These are phyloP conservation scores for Altica lythri DNA, from an alignment of 2,888 invertebrate genomes.

Conservation along the genomic window DNA sequence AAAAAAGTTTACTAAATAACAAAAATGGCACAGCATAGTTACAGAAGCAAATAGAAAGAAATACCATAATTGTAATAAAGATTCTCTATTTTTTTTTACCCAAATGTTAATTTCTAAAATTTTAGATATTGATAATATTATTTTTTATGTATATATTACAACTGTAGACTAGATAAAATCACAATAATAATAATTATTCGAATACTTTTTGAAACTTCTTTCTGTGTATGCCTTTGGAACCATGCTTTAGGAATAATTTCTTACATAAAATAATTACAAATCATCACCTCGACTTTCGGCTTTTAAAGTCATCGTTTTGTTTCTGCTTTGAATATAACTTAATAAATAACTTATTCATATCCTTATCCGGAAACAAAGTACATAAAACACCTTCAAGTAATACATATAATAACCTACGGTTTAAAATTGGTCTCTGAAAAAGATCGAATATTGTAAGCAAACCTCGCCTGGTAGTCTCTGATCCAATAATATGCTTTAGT, in stretches of 20 bases:
- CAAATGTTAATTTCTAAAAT: too few species aligned
- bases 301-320: conserved; percentile 41
- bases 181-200: too few species aligned
- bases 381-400: conserved; percentile 80
- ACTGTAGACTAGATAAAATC: too few species aligned
- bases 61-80: too few species aligned
- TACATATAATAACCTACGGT: conserved; percentile 81
- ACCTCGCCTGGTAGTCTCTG: conserved; percentile 83
- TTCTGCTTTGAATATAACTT: conserved; percentile 73
- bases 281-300: conserved; percentile 46
- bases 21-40: conserved; percentile 16
- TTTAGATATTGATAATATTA: too few species aligned
- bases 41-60: not conserved
- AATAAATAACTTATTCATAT: conserved; percentile 71
- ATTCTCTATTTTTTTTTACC: too few species aligned
- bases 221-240: too few species aligned
- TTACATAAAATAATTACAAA: conserved; percentile 33
- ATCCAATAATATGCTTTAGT: conserved; percentile 85
- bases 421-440: conserved; percentile 84
- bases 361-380: conserved; percentile 80
- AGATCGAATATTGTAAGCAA: conserved; percentile 83
- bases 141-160: too few species aligned
- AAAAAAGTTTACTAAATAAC: not conserved
- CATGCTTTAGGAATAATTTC: not conserved
- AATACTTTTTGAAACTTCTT: too few species aligned